These are phyloP conservation scores for Leucophenga maculata DNA, from an alignment of 2,888 invertebrate genomes.

Conservation along the genomic window DNA sequence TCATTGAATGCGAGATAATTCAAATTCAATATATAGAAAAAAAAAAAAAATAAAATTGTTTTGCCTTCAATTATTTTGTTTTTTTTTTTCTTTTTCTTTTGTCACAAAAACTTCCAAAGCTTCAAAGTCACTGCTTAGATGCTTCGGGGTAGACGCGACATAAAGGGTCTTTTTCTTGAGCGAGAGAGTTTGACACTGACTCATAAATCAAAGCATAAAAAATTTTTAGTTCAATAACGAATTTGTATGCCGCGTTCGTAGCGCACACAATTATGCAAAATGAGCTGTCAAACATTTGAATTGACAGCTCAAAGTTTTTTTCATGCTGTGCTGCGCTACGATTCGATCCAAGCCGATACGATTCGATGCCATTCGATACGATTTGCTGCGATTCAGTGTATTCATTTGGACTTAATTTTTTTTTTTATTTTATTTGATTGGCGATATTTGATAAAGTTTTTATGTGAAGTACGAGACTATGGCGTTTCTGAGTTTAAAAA, in stretches of 20 bases:
- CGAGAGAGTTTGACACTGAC: conserved; percentile 21
- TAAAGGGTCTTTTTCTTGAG: not conserved
- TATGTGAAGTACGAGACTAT: no score
- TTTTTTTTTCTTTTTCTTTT: not conserved
- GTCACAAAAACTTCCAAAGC: not conserved
- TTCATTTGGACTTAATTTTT: no score
- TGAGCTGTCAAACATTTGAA: conserved; percentile 58
- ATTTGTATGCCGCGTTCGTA: conserved; percentile 55
- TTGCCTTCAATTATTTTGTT: not conserved
- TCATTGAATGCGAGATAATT: not conserved
- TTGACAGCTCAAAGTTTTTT: conserved; percentile 50
- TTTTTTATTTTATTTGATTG: no score
- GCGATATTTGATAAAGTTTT: no score
- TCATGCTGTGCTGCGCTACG: conserved; percentile 19
- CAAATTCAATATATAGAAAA: not conserved
- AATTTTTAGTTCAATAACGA: conserved; percentile 57
- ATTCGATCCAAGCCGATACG: conserved; percentile 8
- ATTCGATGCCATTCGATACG: conserved; percentile 13
- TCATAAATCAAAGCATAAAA: conserved; percentile 63
- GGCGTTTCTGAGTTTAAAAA: no score
- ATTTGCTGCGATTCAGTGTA: no score
- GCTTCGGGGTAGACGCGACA: no score
- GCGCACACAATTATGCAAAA: conserved; percentile 53
- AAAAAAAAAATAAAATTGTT: not conserved
- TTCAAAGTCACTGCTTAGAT: not conserved